phyloP scores from a whole-genome alignment of 64 coral and sea anemone genomes.

The Montipora capricornis region DNA sequence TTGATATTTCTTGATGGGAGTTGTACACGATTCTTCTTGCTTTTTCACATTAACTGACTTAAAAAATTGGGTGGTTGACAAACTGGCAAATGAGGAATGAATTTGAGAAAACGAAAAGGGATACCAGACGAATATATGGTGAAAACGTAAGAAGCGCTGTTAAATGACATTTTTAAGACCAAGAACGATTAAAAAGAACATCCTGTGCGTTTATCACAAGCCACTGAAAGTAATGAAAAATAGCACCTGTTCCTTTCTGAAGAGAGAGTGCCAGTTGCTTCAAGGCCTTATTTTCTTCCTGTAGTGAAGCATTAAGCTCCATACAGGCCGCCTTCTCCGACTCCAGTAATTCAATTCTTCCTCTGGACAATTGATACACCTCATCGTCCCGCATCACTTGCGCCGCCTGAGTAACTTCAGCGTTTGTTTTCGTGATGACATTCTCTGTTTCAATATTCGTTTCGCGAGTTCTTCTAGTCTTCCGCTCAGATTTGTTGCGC shows the following conservation, averaged over 20 bases:
- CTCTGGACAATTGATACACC: slow-evolving; percentile 59
- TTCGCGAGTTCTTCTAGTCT: slow-evolving; percentile 35
- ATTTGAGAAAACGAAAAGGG: no score
- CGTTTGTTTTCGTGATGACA: slow-evolving; percentile 18
- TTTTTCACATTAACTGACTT: neutral
- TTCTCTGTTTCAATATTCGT: slow-evolving; percentile 19
- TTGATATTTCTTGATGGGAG: no score
- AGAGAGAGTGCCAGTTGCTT: slow-evolving; percentile 87
- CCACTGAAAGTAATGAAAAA: neutral
- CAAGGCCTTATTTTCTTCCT: slow-evolving; percentile 87
- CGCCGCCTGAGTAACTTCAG: slow-evolving; percentile 2
- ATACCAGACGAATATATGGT: no score
- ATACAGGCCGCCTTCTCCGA: slow-evolving; percentile 68
- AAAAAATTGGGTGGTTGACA: neutral
- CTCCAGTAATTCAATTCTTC: slow-evolving; percentile 75
- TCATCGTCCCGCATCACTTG: slow-evolving; percentile 48
- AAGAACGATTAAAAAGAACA: no score
- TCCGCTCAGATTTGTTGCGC: neutral
- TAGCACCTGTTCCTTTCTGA: slow-evolving; percentile 61
- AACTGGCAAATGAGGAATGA: no score
- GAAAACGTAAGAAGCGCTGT: no score
- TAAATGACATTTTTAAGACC: no score
- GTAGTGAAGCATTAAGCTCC: slow-evolving; percentile 90
- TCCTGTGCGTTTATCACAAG: neutral
- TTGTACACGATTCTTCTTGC: neutral